Evolutionary conservation across 1,140 invertebrate species (phyloP).

Genomic region (Bombus confusus): DNA sequence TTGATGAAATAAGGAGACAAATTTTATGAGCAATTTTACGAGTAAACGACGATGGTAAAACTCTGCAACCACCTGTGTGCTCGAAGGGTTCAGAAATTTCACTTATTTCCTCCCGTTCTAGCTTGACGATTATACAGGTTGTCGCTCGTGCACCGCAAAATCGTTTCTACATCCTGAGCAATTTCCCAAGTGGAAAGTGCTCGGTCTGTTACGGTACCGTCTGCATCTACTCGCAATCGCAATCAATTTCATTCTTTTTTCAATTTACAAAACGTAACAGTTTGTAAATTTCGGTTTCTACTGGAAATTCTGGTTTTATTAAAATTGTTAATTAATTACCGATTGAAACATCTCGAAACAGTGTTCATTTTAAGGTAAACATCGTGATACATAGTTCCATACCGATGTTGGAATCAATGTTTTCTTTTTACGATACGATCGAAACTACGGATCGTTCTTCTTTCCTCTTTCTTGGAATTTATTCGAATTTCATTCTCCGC

Average conservation of each 20-base stretch:
- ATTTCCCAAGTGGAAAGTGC: constrained; percentile 62
- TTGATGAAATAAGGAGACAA: neutral
- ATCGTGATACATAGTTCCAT: too few species aligned
- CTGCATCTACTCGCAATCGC: constrained; percentile 1
- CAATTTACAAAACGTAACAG: too few species aligned
- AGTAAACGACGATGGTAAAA: neutral
- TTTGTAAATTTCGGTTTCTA: neutral
- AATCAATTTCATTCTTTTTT: too few species aligned
- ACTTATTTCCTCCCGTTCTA: constrained; percentile 50
- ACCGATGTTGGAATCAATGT: too few species aligned
- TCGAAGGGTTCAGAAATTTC: constrained; percentile 40
- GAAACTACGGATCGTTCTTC: neutral
- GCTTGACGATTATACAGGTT: constrained; percentile 61
- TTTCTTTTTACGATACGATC: neutral
- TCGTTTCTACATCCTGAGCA: constrained; percentile 65
- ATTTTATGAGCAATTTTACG: neutral
- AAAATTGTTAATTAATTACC: neutral
- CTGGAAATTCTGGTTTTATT: neutral
- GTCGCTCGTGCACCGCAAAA: constrained; percentile 59
- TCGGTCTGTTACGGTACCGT: constrained; percentile 36
- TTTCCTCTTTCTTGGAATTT: neutral
- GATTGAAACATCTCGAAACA: too few species aligned
- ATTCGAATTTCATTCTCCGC: neutral
- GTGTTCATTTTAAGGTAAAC: too few species aligned
- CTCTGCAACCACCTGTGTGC: neutral